A percentile compares a stretch with the other conserved stretches of the same genome.
These are phyloP conservation scores for Puntigrus tetrazona DNA, from an alignment of 2,113 vertebrate genomes.

Conservation along the genomic window DNA sequence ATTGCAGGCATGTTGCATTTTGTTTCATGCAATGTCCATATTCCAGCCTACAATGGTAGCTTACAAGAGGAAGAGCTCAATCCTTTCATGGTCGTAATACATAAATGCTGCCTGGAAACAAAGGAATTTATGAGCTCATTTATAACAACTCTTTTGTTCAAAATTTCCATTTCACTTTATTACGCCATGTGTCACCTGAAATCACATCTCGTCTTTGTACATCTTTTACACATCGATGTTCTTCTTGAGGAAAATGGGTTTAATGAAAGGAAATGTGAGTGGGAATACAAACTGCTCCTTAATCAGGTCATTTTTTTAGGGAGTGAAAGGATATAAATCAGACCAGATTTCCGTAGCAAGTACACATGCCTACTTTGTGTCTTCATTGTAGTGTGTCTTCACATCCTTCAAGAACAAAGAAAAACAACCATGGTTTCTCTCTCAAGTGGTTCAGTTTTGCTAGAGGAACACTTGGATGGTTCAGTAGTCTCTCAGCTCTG, in stretches of 20 bases:
- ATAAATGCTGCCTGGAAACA: background rate
- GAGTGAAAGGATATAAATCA: constrained; percentile 14
- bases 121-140: background rate
- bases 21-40: background rate
- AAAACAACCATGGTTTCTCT: background rate
- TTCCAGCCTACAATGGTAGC: background rate
- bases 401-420: constrained; percentile 10
- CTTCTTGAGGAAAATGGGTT: background rate
- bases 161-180: background rate
- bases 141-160: background rate
- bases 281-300: background rate
- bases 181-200: background rate
- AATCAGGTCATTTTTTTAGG: background rate
- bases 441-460: constrained; percentile 6
- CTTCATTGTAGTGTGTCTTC: background rate
- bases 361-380: background rate
- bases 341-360: background rate
- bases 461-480: background rate
- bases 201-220: background rate
- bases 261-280: constrained; percentile 9
- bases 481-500: background rate
- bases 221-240: background rate
- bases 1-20: constrained; percentile 1
- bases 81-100: background rate
- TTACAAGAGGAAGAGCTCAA: background rate